phyloP scores from a whole-genome alignment of 2,888 invertebrate genomes.

The Acanthacorydalis orientalis region DNA sequence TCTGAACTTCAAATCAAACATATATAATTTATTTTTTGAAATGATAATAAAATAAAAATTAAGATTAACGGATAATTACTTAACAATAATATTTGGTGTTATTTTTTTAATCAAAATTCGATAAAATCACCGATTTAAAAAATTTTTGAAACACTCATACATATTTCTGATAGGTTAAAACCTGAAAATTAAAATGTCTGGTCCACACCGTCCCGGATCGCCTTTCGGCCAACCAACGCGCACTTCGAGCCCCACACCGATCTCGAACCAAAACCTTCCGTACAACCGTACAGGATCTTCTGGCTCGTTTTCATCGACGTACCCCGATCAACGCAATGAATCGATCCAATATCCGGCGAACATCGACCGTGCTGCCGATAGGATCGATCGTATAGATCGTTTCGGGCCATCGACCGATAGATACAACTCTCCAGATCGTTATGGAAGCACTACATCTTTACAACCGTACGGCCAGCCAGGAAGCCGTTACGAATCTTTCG shows the following conservation, averaged over 20 bases:
- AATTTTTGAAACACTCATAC: no score
- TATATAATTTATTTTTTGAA: no score
- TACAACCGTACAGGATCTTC: slow-evolving; percentile 4
- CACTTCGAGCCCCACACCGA: slow-evolving; percentile 5
- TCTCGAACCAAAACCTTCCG: slow-evolving; percentile 3
- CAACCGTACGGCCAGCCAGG: slow-evolving; percentile 3
- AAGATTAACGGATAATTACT: no score
- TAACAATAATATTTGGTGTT: no score
- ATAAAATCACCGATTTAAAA: no score
- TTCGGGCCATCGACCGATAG: slow-evolving; percentile 4
- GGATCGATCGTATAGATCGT: slow-evolving; percentile 1
- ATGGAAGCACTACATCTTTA: neutral
- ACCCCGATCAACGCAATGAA: slow-evolving; percentile 1
- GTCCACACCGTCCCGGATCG: slow-evolving; percentile 5
- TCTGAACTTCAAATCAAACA: no score
- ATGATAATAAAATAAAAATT: no score
- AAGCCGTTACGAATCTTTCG: slow-evolving; percentile 4
- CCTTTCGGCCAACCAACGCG: slow-evolving; percentile 5
- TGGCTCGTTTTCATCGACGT: neutral
- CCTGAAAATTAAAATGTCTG: neutral
- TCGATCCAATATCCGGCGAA: neutral
- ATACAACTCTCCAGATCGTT: slow-evolving; percentile 1
- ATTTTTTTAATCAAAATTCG: no score
- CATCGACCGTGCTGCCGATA: neutral
- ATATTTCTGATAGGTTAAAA: no score